phyloP scores from a whole-genome alignment of 2,888 invertebrate genomes.

The Orthosia cruda region DNA sequence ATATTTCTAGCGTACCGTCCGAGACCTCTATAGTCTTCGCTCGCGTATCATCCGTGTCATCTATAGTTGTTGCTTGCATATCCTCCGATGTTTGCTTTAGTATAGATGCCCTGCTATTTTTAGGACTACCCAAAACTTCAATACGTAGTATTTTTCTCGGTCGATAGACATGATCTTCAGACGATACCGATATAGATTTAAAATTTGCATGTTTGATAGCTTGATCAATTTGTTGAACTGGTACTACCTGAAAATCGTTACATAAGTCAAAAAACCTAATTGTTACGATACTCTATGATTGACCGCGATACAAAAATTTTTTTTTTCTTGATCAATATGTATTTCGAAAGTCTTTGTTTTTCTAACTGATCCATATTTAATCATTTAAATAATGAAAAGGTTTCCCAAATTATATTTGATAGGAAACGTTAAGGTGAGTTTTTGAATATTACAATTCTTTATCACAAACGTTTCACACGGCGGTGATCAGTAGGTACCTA shows the following conservation, averaged over 20 bases:
- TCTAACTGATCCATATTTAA: no score
- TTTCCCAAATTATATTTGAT: no score
- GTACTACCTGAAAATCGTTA: constrained; percentile 1
- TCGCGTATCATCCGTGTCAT: not conserved
- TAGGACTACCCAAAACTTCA: constrained; percentile 25
- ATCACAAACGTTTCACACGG: no score
- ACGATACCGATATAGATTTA: not conserved
- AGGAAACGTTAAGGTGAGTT: no score
- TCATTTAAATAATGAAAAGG: no score
- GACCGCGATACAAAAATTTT: not conserved
- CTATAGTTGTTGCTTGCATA: constrained; percentile 13
- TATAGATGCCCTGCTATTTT: not conserved
- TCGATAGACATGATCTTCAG: not conserved
- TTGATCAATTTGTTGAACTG: not conserved
- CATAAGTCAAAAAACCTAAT: not conserved
- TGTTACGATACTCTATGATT: not conserved
- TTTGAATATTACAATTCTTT: no score
- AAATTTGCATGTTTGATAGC: not conserved
- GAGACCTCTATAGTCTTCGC: constrained; percentile 2
- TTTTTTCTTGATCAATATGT: no score
- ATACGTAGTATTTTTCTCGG: not conserved
- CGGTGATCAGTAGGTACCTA: no score
- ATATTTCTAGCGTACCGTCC: constrained; percentile 9
- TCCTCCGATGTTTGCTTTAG: not conserved
- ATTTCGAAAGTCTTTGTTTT: no score